Base-by-base conservation (phyloP, 2,113 vertebrate genomes). In the Symphodus melops region DNA sequence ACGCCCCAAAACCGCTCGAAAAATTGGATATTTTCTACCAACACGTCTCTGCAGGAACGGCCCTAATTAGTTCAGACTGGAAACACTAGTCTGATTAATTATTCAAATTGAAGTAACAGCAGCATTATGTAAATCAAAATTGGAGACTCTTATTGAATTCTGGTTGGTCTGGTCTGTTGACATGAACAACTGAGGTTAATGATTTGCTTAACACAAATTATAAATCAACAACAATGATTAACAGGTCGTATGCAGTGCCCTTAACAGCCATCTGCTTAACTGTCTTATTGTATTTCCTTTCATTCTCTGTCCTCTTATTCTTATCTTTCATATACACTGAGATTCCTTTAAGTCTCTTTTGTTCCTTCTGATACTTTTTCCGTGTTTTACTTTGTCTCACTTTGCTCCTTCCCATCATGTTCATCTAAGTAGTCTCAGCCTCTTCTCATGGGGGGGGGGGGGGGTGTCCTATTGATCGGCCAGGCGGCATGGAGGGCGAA, bases 381-480 rank as follows among this genome's bases (percentile, higher is more conserved):
- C 39, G 54, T 28, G 9, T 57, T 28, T 41, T 12, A 62, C 59
- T 36, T 48, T 60, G 19, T 49, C 9, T 11, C 12, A 33, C 41
- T 48, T 81, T 66, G 71, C 72, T 58, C 20, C 23, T 69, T 51
- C n/a, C 70, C 41, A 74, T 23, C 21, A 9, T 48, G 67, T 73
- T 78, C 62, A 74, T 71, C 41, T 78, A 12, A 60, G 49, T 46
- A 53, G 52, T 71, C 53, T 60, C 28, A 36, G 63, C 62, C 28
- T 25, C 14, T 57, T 79, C 63, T 81, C 76, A 21, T 11, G 17
- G 60, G 65, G 76, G 65, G 44, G n/a, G n/a, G n/a, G n/a, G n/a
- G n/a, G n/a, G n/a, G n/a, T n/a, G n/a, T n/a, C 67, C 67, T 88
- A 86, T 82, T 62, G 86, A 90, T 90, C 74, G 36, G 48, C 28